These are phyloP conservation scores for Azemiops feae DNA, from an alignment of 2,113 vertebrate species.

Conservation along the genomic window DNA sequence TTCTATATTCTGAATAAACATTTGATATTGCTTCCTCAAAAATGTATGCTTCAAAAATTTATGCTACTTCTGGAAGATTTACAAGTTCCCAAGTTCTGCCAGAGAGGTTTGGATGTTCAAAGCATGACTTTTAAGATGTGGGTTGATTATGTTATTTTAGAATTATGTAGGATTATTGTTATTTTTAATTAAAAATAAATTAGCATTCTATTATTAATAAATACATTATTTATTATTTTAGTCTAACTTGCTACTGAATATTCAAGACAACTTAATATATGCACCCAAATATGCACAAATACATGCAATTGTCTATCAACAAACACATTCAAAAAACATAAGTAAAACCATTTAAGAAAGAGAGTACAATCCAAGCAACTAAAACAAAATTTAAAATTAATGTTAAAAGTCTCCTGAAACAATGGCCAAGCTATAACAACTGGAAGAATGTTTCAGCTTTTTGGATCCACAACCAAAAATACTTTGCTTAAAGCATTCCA, in stretches of 20 bases:
- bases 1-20: not conserved
- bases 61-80: not conserved
- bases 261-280: not conserved
- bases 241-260: not conserved
- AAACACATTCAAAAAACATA: not conserved
- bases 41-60: not conserved
- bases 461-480: not conserved
- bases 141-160: conserved; percentile 3
- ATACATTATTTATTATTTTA: not conserved
- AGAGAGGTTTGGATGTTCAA: not conserved
- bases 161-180: not conserved
- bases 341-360: not conserved
- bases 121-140: not conserved
- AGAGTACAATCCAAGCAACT: not conserved
- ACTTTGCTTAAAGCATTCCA: not conserved
- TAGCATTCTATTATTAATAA: not conserved
- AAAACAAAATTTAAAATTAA: not conserved
- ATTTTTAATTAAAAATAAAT: not conserved
- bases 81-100: not conserved
- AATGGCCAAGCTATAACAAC: not conserved
- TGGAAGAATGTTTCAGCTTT: not conserved
- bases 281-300: not conserved
- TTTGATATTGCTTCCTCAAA: not conserved
- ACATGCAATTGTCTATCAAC: not conserved
- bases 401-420: not conserved